These are phyloP conservation scores for Leptarthrus brevirostris DNA, from an alignment of 2,888 invertebrate species.

Conservation along the genomic window DNA sequence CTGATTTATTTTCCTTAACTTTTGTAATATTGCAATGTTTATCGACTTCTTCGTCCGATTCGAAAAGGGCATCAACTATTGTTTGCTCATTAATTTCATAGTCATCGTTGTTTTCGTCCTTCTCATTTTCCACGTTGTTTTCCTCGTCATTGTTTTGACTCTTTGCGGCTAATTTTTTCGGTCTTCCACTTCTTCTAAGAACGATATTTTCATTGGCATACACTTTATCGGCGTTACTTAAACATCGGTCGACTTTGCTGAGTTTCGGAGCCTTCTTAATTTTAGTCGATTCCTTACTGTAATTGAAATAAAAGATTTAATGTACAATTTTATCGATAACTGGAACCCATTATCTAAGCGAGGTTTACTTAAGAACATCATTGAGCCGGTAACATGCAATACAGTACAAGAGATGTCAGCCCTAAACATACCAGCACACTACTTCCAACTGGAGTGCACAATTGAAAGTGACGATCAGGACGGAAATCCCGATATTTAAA, in stretches of 20 bases:
- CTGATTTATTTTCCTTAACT: slow-evolving; percentile 1
- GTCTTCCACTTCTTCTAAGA: too few relatives aligned
- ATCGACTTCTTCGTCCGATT: not conserved
- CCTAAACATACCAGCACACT: too few relatives aligned
- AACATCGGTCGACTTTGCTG: slow-evolving; percentile 22
- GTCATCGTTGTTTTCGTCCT: slow-evolving; percentile 16
- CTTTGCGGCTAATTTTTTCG: not conserved
- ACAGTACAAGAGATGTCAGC: too few relatives aligned
- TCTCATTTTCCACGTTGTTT: not conserved
- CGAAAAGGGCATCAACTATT: not conserved
- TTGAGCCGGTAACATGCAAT: too few relatives aligned
- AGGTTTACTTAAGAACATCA: too few relatives aligned
- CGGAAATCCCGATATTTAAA: too few relatives aligned
- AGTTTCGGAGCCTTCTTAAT: not conserved
- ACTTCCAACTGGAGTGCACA: too few relatives aligned
- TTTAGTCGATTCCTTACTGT: not conserved
- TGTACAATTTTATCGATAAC: too few relatives aligned
- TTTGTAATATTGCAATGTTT: not conserved
- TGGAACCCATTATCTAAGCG: too few relatives aligned
- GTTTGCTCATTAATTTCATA: slow-evolving; percentile 2
- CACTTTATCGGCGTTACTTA: slow-evolving; percentile 49
- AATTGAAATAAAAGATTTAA: not conserved
- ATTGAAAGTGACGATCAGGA: too few relatives aligned
- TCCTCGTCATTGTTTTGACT: not conserved
- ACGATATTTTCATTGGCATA: slow-evolving; percentile 51